Base-by-base conservation (phyloP, 2,888 invertebrate genomes). In the Nysson spinosus region DNA sequence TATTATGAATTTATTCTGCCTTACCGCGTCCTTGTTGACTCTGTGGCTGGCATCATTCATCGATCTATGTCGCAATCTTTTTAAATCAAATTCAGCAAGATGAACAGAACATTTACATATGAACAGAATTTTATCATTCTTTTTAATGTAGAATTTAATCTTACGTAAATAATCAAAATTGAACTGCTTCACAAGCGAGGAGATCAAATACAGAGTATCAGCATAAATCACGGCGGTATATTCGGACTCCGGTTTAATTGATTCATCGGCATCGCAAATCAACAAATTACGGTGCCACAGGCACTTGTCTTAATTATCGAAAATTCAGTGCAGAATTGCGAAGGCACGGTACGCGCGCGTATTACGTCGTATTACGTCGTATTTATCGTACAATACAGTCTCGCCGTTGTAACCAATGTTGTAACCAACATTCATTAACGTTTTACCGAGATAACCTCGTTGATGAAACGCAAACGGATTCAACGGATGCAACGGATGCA, bases 221-320 rank as follows among this genome's bases (percentile, higher is more conserved):
- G n/a, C n/a, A n/a, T 34, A 34, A 34, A 14, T 34, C 2, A 12
- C 7, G 7, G 12, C 34, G 34, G 16, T 6, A 12, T 4, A 14
- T 4, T 34, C 4, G 14, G 4, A 1, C 4, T 4, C 16, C 4
- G 1, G 34, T 34, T 34, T 34, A 34, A 14, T 34, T 7, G 12
- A 12, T 2, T 14, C 4, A 28, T 11, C 14, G 14, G 34, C 12
- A 12, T n/a, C n/a, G n/a, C 22, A 20, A 22, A 46, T 22, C 28
- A 6, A 12, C 14, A 19, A 1, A 12, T 4, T 4, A 4, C 12
- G 34, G 16, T 6, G 14, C 14, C 12, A 34, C 34, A 34, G 34
- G 14, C 34, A n/a, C 34, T 7, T 17, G 24, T 55, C 44, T 55
- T 50, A 11, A n/a, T 65, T 44, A 40, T 44, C 22, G 5, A 9